These are phyloP conservation scores for Pycnomerus fuliginosus DNA, from an alignment of 2,888 invertebrate species.

Conservation along the genomic window DNA sequence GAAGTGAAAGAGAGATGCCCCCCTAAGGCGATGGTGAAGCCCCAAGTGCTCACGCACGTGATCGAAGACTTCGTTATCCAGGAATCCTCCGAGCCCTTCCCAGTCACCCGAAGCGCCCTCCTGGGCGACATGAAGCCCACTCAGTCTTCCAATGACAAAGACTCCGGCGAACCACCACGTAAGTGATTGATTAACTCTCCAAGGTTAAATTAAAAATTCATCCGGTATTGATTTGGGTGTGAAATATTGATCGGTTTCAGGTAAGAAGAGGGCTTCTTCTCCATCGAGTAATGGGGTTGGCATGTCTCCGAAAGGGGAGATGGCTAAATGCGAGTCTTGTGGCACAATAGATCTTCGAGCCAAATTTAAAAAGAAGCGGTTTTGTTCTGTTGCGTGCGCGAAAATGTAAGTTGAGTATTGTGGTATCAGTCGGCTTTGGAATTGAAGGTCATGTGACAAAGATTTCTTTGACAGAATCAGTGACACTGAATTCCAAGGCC, in stretches of 20 bases:
- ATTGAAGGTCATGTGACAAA: too few relatives aligned
- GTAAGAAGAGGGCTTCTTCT: slow-evolving; percentile 54
- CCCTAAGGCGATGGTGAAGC: slow-evolving; percentile 91
- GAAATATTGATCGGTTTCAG: slow-evolving; percentile 44
- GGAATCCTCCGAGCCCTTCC: slow-evolving; percentile 89
- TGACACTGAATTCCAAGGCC: slow-evolving; percentile 6
- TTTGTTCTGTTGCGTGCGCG: slow-evolving; percentile 73
- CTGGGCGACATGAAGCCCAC: slow-evolving; percentile 50
- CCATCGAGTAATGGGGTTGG: slow-evolving; percentile 44
- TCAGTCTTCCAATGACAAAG: slow-evolving; percentile 57
- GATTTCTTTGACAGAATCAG: slow-evolving; percentile 2
- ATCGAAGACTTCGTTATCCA: slow-evolving; percentile 97
- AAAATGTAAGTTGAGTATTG: slow-evolving; percentile 52
- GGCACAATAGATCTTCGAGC: slow-evolving; percentile 64
- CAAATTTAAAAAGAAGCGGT: slow-evolving; percentile 74
- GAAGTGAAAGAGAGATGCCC: slow-evolving; percentile 58
- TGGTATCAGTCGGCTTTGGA: too few relatives aligned
- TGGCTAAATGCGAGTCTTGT: slow-evolving; percentile 72
- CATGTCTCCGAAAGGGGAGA: slow-evolving; percentile 56
- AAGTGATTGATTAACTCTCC: slow-evolving; percentile 53
- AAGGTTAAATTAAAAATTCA: too few relatives aligned
- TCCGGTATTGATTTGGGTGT: slow-evolving; percentile 4
- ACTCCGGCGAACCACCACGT: slow-evolving; percentile 76
- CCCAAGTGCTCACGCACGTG: slow-evolving; percentile 92
- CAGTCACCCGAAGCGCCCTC: slow-evolving; percentile 62